A percentile compares a stretch with the other conserved stretches of the same genome.
Conservation (phyloP, 37 sponge, comb jelly and placozoan genomes). For the Agelas oroides region DNA sequence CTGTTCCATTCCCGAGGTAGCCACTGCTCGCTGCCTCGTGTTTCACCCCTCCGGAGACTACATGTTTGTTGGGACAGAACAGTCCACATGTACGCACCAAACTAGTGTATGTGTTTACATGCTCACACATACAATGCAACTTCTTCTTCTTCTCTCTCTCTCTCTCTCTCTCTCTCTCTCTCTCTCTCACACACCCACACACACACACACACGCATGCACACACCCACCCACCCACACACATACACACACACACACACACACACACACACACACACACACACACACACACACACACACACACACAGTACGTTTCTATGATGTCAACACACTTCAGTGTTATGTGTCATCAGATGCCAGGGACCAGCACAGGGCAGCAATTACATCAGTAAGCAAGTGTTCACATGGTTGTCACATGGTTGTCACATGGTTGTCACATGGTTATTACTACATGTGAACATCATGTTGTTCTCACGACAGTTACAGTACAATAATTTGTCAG, state of each 20-base stretch:
- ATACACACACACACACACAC: background rate
- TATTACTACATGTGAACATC: too few relatives aligned
- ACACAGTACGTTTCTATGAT: constrained; percentile 89
- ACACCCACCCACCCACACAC: background rate
- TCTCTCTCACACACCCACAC: constrained; percentile 88
- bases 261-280: background rate
- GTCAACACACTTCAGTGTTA: constrained; percentile 88
- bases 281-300: background rate
- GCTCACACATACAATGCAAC: too few relatives aligned
- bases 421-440: constrained; percentile 11
- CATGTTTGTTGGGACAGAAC: constrained; percentile 88
- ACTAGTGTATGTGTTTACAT: constrained; percentile 66
- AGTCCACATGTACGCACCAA: constrained; percentile 72
- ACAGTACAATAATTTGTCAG: too few relatives aligned
- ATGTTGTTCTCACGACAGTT: too few relatives aligned
- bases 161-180: constrained; percentile 82
- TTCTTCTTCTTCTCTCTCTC: background rate
- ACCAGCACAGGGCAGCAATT: constrained; percentile 88
- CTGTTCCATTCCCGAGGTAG: constrained; percentile 78
- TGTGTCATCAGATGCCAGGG: constrained; percentile 89
- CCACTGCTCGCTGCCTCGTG: constrained; percentile 58
- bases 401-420: constrained; percentile 1
- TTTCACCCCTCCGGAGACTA: constrained; percentile 95
- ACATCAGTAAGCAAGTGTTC: constrained; percentile 63
- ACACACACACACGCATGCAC: too few relatives aligned